Evolutionary conservation across 2,113 vertebrate species (phyloP), one percentile per base, ranked within the genome.

Genomic region (Apodemus speciosus): DNA sequence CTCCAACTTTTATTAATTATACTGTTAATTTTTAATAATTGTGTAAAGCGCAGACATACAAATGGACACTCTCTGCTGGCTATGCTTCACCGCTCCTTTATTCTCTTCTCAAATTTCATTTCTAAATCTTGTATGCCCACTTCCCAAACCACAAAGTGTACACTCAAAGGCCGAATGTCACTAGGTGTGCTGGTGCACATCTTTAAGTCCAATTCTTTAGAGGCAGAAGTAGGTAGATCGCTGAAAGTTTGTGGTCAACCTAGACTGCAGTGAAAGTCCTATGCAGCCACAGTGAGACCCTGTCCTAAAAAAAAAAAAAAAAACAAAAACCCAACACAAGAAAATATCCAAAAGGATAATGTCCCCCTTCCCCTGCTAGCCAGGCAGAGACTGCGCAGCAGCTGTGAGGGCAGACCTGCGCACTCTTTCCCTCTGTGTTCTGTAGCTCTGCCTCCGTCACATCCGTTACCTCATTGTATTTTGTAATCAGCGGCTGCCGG

Each of bases 401-500:
- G 64, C 43, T 32, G 4, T 25, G n/a, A 23, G 69, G 11, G 46
- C 1, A 8, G 73, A 32, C 20, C 9, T 3, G 6, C 18, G 6
- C n/a, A 18, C 9, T 58, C 30, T 2, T 5, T 20, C 27, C 27
- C 46, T 35, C 43, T 23, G 40, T 7, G 15, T 0, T 2, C 9
- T 49, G 32, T 0, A 11, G 1, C 49, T 0, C 0, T 6, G 16
- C 2, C 16, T 46, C 10, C 0, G 62, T 21, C 32, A 58, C 0
- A 15, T 11, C 69, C 58, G 88, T 98, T 96, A 99, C 99, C 99
- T 99, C 98, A 88, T 99, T 99, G 89, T 98, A 99, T 97, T 98
- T 98, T 84, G 98, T 72, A 69, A 99, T 99, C 96, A 99, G 98
- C 0, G 99, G 99, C 85, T 99, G 99, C 88, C 99, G 98, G 16